phyloP scores from a whole-genome alignment of 2,113 vertebrate species.

The Entelurus aequoreus region DNA sequence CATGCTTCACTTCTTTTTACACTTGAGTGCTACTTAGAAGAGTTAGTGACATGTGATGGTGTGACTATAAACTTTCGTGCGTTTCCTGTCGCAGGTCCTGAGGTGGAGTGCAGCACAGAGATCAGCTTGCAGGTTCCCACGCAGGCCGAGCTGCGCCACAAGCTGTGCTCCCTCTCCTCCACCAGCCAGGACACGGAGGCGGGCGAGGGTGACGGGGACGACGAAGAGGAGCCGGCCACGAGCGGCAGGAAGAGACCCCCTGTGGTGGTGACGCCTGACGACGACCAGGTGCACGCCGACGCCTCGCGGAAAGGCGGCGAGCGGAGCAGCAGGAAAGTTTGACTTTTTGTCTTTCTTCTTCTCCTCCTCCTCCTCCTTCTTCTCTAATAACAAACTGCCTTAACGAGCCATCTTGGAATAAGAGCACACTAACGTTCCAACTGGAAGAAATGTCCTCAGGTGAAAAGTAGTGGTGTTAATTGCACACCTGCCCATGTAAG shows the following conservation, averaged over 20 bases:
- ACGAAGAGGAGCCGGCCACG: conserved; percentile 50
- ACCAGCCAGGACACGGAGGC: conserved; percentile 77
- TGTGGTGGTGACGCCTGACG: conserved; percentile 76
- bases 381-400: background rate
- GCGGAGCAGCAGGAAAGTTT: conserved; percentile 40
- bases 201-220: conserved; percentile 69
- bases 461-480: background rate
- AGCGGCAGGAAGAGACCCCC: conserved; percentile 57
- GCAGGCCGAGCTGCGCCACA: conserved; percentile 72
- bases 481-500: background rate
- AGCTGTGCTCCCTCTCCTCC: conserved; percentile 74
- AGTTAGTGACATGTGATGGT: background rate
- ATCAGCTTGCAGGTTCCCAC: conserved; percentile 84
- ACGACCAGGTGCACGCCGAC: conserved; percentile 83
- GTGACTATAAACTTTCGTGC: background rate
- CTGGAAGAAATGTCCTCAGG: background rate
- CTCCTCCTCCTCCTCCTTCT: too few relatives aligned
- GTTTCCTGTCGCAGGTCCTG: conserved; percentile 65
- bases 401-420: background rate
- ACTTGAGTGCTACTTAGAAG: background rate
- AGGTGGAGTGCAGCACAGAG: conserved; percentile 70
- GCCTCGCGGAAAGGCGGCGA: conserved; percentile 43
- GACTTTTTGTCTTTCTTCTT: conserved; percentile 11
- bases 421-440: background rate
- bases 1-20: background rate